Percentiles rank a stretch among this genome's conserved stretches.
These are phyloP conservation scores for Macrophya alboannulata DNA, from an alignment of 2,888 invertebrate genomes.

Conservation along the genomic window DNA sequence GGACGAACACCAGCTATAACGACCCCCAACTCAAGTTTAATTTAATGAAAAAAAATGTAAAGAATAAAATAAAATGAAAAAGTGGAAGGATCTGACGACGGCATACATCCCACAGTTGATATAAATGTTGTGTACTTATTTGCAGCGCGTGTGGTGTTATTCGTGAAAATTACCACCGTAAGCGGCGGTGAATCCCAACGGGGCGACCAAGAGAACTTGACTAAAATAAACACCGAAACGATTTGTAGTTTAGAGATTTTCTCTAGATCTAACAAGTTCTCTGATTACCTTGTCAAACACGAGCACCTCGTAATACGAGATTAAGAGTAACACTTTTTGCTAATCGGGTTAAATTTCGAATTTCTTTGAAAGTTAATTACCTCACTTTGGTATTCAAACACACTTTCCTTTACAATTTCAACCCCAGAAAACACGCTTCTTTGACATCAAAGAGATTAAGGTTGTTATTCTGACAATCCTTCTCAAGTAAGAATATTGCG, in stretches of 20 bases:
- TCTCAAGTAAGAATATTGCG: not conserved
- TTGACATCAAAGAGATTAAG: slow-evolving; percentile 43
- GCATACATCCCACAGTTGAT: not conserved
- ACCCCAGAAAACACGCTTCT: slow-evolving; percentile 22
- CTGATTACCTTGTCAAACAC: slow-evolving; percentile 6
- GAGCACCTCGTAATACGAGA: slow-evolving; percentile 7
- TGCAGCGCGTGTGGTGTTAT: not conserved
- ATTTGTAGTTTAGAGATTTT: slow-evolving; percentile 14
- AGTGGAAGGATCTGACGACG: not conserved
- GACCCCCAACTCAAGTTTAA: slow-evolving; percentile 3
- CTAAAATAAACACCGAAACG: slow-evolving; percentile 8
- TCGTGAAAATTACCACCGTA: slow-evolving; percentile 24
- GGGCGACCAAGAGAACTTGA: slow-evolving; percentile 31
- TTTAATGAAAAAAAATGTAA: slow-evolving; percentile 22
- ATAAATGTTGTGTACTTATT: slow-evolving; percentile 31
- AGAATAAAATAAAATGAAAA: not conserved
- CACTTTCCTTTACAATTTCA: slow-evolving; percentile 9
- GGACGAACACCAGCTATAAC: not conserved
- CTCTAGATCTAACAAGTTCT: not conserved
- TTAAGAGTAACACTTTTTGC: slow-evolving; percentile 35
- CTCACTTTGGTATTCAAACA: slow-evolving; percentile 40
- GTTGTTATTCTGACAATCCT: slow-evolving; percentile 39
- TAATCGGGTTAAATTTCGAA: slow-evolving; percentile 27
- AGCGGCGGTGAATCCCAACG: slow-evolving; percentile 2
- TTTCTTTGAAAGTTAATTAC: slow-evolving; percentile 41